A percentile compares a stretch with the other conserved stretches of the same genome.
Evolutionary conservation across 2,888 invertebrate species (phyloP).

Genomic region (Julus scandinavius): DNA sequence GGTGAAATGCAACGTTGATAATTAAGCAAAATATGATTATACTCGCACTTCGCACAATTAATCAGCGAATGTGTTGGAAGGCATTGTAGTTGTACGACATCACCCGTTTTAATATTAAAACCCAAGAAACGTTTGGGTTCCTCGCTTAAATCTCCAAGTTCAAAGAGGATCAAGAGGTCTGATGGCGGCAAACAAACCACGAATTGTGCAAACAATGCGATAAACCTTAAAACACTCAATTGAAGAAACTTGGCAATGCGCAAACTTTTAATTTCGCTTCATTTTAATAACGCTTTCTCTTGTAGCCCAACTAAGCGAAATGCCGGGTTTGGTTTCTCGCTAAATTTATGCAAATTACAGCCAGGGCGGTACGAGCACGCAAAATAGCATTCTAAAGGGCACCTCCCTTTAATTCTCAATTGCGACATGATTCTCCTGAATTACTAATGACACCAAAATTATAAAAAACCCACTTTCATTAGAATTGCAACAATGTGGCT

Average conservation of each 20-base stretch:
- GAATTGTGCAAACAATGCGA: constrained; percentile 29
- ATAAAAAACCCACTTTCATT: neutral
- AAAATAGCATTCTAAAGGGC: constrained; percentile 17
- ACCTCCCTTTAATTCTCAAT: neutral
- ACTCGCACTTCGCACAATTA: constrained; percentile 27
- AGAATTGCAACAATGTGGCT: constrained; percentile 6
- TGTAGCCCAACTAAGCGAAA: neutral
- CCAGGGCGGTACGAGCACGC: neutral
- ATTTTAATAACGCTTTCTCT: constrained; percentile 12
- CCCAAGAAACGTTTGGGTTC: constrained; percentile 19
- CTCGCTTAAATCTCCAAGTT: neutral
- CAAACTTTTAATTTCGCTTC: constrained; percentile 8
- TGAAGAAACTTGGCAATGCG: constrained; percentile 27
- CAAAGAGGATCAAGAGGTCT: constrained; percentile 35
- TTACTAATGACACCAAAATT: neutral
- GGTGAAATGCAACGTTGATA: constrained; percentile 38
- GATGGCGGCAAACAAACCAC: neutral
- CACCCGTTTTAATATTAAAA: neutral
- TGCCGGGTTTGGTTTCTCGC: neutral
- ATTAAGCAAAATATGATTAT: constrained; percentile 39
- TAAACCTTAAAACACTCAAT: constrained; percentile 31
- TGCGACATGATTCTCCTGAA: neutral
- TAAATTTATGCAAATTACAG: constrained; percentile 5
- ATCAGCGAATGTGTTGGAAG: constrained; percentile 9
- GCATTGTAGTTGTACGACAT: neutral